A percentile compares a stretch with the other conserved stretches of the same genome.
Conservation (phyloP, 2,888 invertebrate genomes). For the Parnassius apollo region DNA sequence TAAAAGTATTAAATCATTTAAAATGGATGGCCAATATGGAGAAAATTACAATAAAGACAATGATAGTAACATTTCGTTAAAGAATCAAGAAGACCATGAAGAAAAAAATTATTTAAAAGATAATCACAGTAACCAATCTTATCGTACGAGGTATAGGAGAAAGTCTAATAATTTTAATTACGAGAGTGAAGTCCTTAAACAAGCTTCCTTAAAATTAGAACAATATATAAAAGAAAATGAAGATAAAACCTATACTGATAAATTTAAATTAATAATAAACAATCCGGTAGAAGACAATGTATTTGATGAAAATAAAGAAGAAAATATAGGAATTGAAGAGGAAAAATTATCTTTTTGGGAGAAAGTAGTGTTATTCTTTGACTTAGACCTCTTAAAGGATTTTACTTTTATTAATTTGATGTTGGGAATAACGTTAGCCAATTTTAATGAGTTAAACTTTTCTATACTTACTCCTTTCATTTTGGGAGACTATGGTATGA, state of each 20-base stretch:
- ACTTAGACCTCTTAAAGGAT: conserved; percentile 85
- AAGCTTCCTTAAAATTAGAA: conserved; percentile 77
- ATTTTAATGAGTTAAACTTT: conserved; percentile 87
- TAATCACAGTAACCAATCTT: conserved; percentile 71
- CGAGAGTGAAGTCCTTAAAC: conserved; percentile 81
- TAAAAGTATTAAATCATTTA: conserved; percentile 66
- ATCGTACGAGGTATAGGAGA: conserved; percentile 54
- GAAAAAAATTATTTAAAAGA: conserved; percentile 71
- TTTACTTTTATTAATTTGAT: conserved; percentile 86
- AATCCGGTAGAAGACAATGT: conserved; percentile 55
- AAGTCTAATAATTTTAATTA: conserved; percentile 81
- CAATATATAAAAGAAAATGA: conserved; percentile 71
- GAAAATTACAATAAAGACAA: conserved; percentile 68
- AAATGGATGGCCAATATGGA: conserved; percentile 66
- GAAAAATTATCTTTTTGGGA: conserved; percentile 67
- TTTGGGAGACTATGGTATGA: conserved; percentile 84
- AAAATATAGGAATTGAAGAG: conserved; percentile 42
- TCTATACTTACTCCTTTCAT: conserved; percentile 87
- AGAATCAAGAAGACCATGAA: conserved; percentile 63
- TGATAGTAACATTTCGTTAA: conserved; percentile 65
- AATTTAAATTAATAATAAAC: conserved; percentile 57
- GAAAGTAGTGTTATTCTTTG: conserved; percentile 84
- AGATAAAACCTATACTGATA: conserved; percentile 45
- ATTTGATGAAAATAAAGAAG: conserved; percentile 45
- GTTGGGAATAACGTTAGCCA: conserved; percentile 85